Conservation (phyloP, 2,888 invertebrate species). For the Meloe dianella region DNA sequence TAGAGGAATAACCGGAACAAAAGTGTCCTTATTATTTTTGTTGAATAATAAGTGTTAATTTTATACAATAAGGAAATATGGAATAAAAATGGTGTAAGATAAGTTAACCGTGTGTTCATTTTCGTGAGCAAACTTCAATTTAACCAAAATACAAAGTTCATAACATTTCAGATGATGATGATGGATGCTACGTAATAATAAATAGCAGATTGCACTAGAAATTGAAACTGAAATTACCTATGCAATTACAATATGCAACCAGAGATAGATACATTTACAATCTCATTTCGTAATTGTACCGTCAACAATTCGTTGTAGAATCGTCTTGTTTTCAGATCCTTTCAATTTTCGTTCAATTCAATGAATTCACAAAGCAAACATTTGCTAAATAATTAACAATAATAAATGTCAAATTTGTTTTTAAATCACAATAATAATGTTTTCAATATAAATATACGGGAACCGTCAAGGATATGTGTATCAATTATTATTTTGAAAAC, state of each 20-base stretch:
- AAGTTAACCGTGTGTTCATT: neutral
- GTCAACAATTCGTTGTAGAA: no score
- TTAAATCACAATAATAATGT: neutral
- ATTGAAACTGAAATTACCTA: no score
- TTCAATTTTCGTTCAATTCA: no score
- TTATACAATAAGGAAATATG: no score
- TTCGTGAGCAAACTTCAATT: neutral
- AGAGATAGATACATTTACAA: no score
- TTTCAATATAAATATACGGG: neutral
- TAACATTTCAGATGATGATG: neutral
- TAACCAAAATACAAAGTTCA: slow-evolving; percentile 12
- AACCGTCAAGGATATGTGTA: neutral
- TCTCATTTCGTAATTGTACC: no score
- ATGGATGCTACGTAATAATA: slow-evolving; percentile 13
- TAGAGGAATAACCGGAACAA: no score
- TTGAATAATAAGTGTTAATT: no score
- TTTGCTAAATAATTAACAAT: neutral
- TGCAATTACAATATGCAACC: no score
- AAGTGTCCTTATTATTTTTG: no score
- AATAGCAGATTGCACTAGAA: slow-evolving; percentile 8
- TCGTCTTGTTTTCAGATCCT: neutral
- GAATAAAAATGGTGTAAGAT: no score
- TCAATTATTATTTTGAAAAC: neutral
- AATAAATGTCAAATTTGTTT: slow-evolving; percentile 9
- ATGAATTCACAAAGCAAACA: no score